Evolutionary conservation across 2,797 vertebrate genomes (phyloP), one percentile per base, ranked within the genome.

Genomic region (Phylloscopus collybita): DNA sequence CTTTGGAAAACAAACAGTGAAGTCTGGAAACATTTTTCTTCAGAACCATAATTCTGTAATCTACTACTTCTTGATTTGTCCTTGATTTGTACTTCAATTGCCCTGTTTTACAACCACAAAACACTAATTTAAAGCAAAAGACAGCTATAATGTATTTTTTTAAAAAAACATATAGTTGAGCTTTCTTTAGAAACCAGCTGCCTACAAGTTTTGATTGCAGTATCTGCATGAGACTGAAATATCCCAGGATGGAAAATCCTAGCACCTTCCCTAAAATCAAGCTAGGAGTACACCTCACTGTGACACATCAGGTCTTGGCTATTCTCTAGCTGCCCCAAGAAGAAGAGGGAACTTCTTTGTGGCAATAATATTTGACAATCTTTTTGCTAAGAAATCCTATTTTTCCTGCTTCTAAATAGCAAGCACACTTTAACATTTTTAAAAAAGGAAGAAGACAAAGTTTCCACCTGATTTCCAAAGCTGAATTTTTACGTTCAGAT

Each of bases 1-100:
- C 99, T 99, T 96, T 76, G 96, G 75, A 80, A 93, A 96, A 91
- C 11, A 93, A 83, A 92, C 26, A 92, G 16, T 75, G 40, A 94
- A 93, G 80, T 85, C 42, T 92, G 73, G 61, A 92, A 86, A 86
- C 6, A 16, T 9, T 71, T 36, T 53, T 42, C n/a, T 67, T 72
- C 3, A 34, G 54, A 95, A 89, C 44, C 18, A 53, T 32, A 15
- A 42, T n/a, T 56, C 65, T 45, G 17, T 22, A 59, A 75, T n/a
- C 22, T 72, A 40, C n/a, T 20, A 49, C 13, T 20, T 69, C 44
- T 56, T 32, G 10, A 78, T 72, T 66, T 66, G 50, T 56, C n/a
- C 40, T n/a, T 40, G 20, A 40, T 21, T 93, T 72, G 54, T 61
- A 67, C 17, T 86, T 83, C 15, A 54, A 14, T 22, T 38, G 36